Percentiles rank a stretch among this genome's conserved stretches.
Evolutionary conservation across 2,888 invertebrate species (phyloP).

Genomic region (Stenodema calcarata): DNA sequence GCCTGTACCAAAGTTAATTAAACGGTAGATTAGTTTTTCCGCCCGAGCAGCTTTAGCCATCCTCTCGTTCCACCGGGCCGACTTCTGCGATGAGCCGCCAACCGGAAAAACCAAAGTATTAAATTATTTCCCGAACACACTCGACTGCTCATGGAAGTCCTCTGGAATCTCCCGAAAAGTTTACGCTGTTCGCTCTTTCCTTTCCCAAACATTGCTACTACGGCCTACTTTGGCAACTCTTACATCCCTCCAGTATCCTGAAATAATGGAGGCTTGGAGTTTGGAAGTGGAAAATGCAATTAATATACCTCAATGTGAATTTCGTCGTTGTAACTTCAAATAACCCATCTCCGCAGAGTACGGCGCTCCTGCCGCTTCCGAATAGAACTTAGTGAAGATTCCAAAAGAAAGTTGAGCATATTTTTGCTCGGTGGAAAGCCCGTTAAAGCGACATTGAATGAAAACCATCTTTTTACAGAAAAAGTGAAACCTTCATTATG

Average conservation of each 20-base stretch:
- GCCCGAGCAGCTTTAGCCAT: conserved; percentile 21
- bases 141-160: conserved; percentile 21
- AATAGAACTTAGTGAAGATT: background rate
- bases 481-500: conserved; percentile 34
- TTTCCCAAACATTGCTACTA: background rate
- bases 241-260: background rate
- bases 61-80: background rate
- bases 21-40: conserved; percentile 49
- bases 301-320: background rate
- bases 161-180: background rate
- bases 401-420: background rate
- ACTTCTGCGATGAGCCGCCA: conserved; percentile 5
- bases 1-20: conserved; percentile 37
- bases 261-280: background rate
- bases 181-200: background rate
- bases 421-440: background rate
- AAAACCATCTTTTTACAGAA: conserved; percentile 24
- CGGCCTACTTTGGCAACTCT: conserved; percentile 5
- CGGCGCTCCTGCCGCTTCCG: background rate
- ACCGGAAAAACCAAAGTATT: conserved; percentile 45
- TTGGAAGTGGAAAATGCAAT: background rate
- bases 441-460: conserved; percentile 15
- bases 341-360: background rate
- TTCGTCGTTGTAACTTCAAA: background rate
- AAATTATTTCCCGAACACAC: conserved; percentile 44